phyloP scores from a whole-genome alignment of 2,113 vertebrate species.

The Albula glossodonta region DNA sequence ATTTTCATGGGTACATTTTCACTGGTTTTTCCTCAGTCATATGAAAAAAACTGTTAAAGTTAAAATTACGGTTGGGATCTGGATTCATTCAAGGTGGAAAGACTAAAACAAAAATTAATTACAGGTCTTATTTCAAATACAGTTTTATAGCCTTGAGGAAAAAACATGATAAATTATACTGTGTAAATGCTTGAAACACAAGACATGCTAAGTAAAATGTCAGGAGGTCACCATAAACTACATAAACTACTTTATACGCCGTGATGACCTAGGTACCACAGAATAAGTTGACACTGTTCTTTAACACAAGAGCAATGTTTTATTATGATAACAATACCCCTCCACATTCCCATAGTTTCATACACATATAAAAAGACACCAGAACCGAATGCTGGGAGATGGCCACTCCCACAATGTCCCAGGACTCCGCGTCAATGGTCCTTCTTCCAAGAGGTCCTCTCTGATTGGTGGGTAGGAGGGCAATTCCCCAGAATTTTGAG shows the following conservation, averaged over 20 bases:
- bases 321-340: conserved; percentile 20
- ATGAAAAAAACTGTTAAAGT: no score
- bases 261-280: background rate
- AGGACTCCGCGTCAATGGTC: background rate
- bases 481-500: background rate
- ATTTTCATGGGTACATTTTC: no score
- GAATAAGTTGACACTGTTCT: background rate
- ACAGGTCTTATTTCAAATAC: no score
- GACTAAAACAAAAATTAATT: no score
- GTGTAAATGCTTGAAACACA: no score
- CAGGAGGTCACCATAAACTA: background rate
- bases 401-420: background rate
- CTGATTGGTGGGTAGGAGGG: background rate
- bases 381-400: background rate
- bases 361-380: conserved; percentile 14
- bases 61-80: no score
- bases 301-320: conserved; percentile 19
- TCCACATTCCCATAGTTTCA: background rate
- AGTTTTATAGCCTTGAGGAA: no score
- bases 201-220: no score
- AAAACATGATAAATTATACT: no score
- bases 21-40: no score
- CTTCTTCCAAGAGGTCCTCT: background rate
- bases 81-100: no score
- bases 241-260: background rate